Percentiles rank a stretch among this genome's conserved stretches.
phyloP scores from a whole-genome alignment of 2,797 vertebrate genomes.

The Sebastolobus altivelis region DNA sequence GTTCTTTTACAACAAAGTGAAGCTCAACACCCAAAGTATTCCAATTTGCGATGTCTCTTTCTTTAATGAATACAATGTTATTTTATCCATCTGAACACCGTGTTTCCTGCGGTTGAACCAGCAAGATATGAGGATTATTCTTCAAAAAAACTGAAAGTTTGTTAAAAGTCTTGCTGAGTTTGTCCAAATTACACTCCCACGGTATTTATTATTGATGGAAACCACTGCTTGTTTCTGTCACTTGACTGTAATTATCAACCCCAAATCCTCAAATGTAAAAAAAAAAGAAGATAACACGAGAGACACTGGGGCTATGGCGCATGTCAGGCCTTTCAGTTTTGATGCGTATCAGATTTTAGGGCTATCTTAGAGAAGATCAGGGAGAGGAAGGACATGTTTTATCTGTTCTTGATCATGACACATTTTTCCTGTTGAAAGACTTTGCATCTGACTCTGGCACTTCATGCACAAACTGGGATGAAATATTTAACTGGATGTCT shows the following conservation, averaged over 20 bases:
- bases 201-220: slow-evolving; percentile 32
- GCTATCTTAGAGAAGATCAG: slow-evolving; percentile 26
- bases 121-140: background rate
- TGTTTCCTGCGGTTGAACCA: background rate
- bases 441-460: slow-evolving; percentile 55
- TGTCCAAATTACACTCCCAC: slow-evolving; percentile 8
- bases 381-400: slow-evolving; percentile 37
- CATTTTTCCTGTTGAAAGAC: slow-evolving; percentile 53
- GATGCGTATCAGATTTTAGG: slow-evolving; percentile 34
- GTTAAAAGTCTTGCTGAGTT: slow-evolving; percentile 19
- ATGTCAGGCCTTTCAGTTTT: slow-evolving; percentile 36
- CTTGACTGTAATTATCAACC: slow-evolving; percentile 24
- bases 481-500: slow-evolving; percentile 76
- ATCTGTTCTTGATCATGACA: slow-evolving; percentile 59
- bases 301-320: slow-evolving; percentile 1
- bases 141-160: background rate
- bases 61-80: background rate
- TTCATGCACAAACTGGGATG: slow-evolving; percentile 64
- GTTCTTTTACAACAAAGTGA: background rate
- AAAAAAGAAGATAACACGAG: slow-evolving; percentile 8
- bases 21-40: background rate
- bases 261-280: slow-evolving; percentile 17
- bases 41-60: background rate
- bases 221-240: slow-evolving; percentile 15
- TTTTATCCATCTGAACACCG: background rate